phyloP scores from a whole-genome alignment of 2,888 invertebrate genomes.

The Melikaiella ostensackeni region DNA sequence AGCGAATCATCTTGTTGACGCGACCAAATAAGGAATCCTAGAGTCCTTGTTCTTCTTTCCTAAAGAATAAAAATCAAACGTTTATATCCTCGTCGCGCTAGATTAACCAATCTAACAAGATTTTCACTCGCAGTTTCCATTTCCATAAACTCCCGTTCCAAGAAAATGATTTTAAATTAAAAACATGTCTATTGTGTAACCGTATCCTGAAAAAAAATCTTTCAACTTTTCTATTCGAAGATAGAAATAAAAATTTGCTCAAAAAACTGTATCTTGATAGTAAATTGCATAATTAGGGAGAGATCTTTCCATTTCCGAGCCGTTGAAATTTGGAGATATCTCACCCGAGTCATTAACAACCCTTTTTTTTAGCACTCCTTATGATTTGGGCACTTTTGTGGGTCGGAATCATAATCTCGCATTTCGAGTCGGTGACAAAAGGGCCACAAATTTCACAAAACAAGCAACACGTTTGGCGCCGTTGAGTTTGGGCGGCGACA shows the following conservation, averaged over 20 bases:
- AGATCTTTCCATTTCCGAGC: no score
- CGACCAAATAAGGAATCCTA: conserved; percentile 39
- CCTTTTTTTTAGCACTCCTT: no score
- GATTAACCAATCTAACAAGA: conserved; percentile 57
- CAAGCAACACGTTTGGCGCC: no score
- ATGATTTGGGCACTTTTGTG: no score
- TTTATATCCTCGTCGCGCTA: conserved; percentile 55
- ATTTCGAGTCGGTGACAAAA: no score
- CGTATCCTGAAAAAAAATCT: neutral
- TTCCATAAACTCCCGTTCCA: conserved; percentile 23
- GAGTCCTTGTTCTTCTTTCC: conserved; percentile 18
- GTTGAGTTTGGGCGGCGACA: no score
- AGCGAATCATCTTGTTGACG: conserved; percentile 54
- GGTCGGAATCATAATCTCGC: no score
- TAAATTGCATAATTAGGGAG: no score
- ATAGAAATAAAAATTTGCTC: neutral
- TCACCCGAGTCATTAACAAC: no score
- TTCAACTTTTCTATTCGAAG: neutral
- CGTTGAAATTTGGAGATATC: no score
- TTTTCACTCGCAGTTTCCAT: conserved; percentile 48
- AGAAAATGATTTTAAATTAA: conserved; percentile 23
- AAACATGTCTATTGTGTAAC: neutral
- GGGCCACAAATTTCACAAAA: no score
- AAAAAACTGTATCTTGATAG: neutral
- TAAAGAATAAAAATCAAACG: conserved; percentile 38